Evolutionary conservation across 2,888 invertebrate genomes (phyloP).

Genomic region (Trypoxylon attenuatum): DNA sequence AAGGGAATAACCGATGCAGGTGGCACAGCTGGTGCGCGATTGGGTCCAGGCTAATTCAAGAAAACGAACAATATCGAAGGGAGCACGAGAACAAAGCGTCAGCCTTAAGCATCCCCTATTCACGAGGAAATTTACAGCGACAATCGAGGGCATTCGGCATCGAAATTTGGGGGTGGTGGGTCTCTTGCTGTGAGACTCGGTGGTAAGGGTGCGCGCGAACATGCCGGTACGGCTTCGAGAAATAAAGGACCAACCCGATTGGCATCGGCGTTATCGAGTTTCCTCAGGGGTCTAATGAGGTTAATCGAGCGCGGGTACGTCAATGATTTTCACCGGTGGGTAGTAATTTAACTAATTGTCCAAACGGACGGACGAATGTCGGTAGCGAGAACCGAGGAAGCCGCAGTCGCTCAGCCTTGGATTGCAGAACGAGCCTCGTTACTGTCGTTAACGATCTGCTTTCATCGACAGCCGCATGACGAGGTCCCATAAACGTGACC

Average conservation of each 20-base stretch:
- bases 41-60: neutral
- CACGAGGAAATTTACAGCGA: neutral
- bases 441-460: slow-evolving; percentile 52
- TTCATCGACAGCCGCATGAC: slow-evolving; percentile 47
- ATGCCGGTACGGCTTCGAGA: too few species aligned
- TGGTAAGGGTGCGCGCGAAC: neutral
- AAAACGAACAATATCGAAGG: neutral
- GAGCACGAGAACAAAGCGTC: neutral
- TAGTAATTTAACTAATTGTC: slow-evolving; percentile 53
- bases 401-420: slow-evolving; percentile 36
- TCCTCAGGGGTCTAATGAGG: slow-evolving; percentile 30
- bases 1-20: too few species aligned
- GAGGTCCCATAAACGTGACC: slow-evolving; percentile 46
- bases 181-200: too few species aligned
- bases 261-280: slow-evolving; percentile 7
- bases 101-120: neutral
- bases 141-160: neutral
- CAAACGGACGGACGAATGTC: slow-evolving; percentile 27
- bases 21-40: neutral
- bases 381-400: slow-evolving; percentile 41
- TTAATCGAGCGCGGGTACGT: slow-evolving; percentile 38
- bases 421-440: slow-evolving; percentile 50
- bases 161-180: neutral
- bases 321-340: slow-evolving; percentile 38
- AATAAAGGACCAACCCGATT: too few species aligned